Evolutionary conservation across 1,140 invertebrate species (phyloP), one percentile per base, ranked within the genome.

Genomic region (Zaprionus gabonicus): DNA sequence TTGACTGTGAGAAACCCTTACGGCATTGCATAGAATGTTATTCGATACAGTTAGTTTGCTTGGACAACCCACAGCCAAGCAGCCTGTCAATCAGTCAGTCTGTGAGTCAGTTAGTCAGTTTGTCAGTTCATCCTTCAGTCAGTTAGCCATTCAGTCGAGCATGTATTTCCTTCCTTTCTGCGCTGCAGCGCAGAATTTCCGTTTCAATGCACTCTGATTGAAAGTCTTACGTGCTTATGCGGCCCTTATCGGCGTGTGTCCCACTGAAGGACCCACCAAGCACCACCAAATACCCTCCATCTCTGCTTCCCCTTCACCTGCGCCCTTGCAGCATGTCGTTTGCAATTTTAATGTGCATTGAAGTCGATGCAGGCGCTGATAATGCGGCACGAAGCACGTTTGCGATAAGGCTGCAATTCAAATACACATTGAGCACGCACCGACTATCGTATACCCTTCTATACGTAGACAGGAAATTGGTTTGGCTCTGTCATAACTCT

Each of bases 171-270:
- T 88, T 88, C 78, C 85, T 84, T 82, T 90, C 78, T 81, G 85
- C 84, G 81, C 84, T 90, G 84, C 85, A 88, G 84, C 81, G 81
- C 84, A 84, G 84, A 90, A 88, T 88, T 88, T 88, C 81, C 84
- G 78, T 88, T 88, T 78, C 84, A 90, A 81, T 88, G 85, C 78
- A 79, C 64, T 76, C 81, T 88, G 84, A 88, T 88, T 88, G 84
- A 88, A 88, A 88, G 85, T 90, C 85, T 90, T 90, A 87, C 81
- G 84, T 81, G 71, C 82, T 71, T 58, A 68, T 77, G 64, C 66
- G 70, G 64, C 59, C 64, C 75, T 68, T 65, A 63, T 62, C 55
- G 25, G 53, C 53, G 70, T 79, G 71, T 51, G 51, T 77, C 27
- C 55, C 64, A 56, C 62, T 73, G 53, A 88, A 86, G 83, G 28